Base-by-base conservation (phyloP, 2,113 vertebrate genomes). In the Pipra filicauda region DNA sequence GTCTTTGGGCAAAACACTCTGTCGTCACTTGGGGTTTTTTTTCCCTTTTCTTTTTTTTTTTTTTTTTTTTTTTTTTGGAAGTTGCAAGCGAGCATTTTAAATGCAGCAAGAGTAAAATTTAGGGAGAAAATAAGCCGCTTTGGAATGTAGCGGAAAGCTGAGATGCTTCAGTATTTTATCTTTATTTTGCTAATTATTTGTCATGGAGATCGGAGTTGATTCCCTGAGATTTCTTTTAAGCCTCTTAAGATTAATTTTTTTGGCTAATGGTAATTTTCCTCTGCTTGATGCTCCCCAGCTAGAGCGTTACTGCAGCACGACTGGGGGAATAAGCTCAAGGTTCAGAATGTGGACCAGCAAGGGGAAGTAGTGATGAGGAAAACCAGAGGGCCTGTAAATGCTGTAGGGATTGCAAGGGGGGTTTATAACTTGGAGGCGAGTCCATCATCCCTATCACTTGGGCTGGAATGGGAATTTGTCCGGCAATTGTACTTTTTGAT, bases 111-210 rank as follows among this genome's bases (percentile, higher is more conserved):
- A 95, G 75, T 61, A 89, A 92, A 95, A 89, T 67, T 49, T 39
- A 82, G 49, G 59, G 70, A 69, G 76, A 90, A 93, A 92, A 71
- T 96, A 96, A 96, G 95, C 93, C 0, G 52, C 95, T 95, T 91
- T 93, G 90, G 96, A 97, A 96, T 91, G 87, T 70, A 71, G 92
- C 2, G 6, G 88, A 96, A 96, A 95, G 95, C 83, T 81, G 88
- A 94, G 90, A 92, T 89, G 73, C 77, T 92, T 95, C 86, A 79
- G 70, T 61, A 55, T 94, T 97, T 95, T 95, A 95, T 95, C 92
- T 95, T 95, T 92, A 94, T 95, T 96, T 96, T 95, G 76, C 91
- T 96, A 93, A 97, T 96, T 96, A 94, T 96, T 96, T 95, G 94
- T 96, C 85, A 82, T 91, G 92, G 88, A 92, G 90, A 92, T 94